Conservation (phyloP, 2,888 invertebrate genomes). For the Lycophotia porphyrea region DNA sequence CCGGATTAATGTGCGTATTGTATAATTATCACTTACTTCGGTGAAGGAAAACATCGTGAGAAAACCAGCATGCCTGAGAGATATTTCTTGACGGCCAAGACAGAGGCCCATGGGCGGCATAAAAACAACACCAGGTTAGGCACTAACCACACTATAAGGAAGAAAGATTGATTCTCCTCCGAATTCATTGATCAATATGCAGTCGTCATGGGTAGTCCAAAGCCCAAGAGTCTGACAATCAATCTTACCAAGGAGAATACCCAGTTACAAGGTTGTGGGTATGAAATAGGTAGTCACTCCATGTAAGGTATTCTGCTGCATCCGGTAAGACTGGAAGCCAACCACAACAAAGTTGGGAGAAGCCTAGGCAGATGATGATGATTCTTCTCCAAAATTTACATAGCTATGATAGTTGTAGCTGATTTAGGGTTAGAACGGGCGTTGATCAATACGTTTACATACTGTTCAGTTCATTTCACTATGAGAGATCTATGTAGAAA, state of each 20-base stretch:
- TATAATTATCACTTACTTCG: no score
- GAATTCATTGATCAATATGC: background rate
- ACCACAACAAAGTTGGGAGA: background rate
- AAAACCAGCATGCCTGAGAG: no score
- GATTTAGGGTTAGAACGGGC: background rate
- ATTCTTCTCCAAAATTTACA: background rate
- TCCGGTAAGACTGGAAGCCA: no score
- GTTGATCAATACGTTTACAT: background rate
- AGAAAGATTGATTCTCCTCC: background rate
- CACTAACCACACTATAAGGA: no score
- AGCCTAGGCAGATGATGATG: background rate
- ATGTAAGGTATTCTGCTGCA: background rate
- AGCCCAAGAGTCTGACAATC: background rate
- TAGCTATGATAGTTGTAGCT: background rate
- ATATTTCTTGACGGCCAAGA: no score
- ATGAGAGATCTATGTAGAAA: background rate
- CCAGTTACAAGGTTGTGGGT: background rate
- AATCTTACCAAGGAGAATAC: background rate
- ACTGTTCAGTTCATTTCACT: background rate
- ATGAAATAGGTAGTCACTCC: background rate
- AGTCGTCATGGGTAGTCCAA: background rate
- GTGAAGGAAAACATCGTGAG: no score
- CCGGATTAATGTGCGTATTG: no score
- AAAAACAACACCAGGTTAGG: no score
- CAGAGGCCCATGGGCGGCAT: no score